Evolutionary conservation across 2,888 invertebrate genomes (phyloP), one percentile per base, ranked within the genome.

Genomic region (Chrysomela aeneicollis): DNA sequence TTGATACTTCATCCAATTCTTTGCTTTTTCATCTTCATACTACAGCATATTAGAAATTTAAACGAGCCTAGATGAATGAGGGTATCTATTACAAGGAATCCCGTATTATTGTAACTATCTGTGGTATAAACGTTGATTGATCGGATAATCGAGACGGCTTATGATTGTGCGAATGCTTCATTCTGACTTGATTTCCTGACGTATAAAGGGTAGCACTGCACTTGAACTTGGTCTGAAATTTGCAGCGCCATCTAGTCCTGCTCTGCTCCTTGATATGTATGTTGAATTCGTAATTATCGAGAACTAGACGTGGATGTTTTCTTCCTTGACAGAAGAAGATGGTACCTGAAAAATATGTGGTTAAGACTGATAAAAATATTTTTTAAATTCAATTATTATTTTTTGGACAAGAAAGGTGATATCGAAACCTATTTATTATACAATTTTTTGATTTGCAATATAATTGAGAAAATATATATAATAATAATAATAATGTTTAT

Each of bases 201-300:
- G 69, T 65, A 53, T 67, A 67, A 17, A 69, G 54, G 10, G 61
- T 37, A n/a, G 67, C 67, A n/a, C 58, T 61, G 49, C 69, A 69
- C 54, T 62, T 67, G 26, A 30, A 32, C 30, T 60, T 59, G 18
- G 49, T 61, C 15, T 65, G 65, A 37, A 64, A 51, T 18, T 63
- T 64, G 51, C 73, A 73, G 21, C 67, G 61, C 73, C 71, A 73
- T 50, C 70, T 65, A 10, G 73, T 73, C 59, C 64, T 65, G 12
- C 30, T 58, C 1, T 53, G 22, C 19, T 67, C 65, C 53, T 66
- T 64, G 21, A 63, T 67, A 42, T 71, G 67, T 12, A 71, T 58
- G 52, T 70, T 67, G 53, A 66, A 72, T 26, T 71, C 68, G 60
- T 71, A 62, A 37, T 66, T 64, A 15, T 73, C 70, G 19, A 72